These are phyloP conservation scores for Blastobasis lacticolella DNA, from an alignment of 2,888 invertebrate species.

Conservation along the genomic window DNA sequence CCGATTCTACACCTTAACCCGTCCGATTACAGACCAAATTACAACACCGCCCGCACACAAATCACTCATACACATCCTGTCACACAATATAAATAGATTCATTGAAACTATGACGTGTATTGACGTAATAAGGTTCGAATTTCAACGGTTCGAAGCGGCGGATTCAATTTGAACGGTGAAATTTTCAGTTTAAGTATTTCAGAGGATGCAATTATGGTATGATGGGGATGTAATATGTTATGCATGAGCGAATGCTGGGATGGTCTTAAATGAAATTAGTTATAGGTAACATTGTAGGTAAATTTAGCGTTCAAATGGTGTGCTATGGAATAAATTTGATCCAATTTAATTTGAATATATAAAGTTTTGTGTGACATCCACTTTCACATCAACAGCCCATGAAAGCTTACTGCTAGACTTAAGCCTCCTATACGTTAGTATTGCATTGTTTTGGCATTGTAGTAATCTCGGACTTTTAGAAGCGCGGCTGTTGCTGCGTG, in stretches of 20 bases:
- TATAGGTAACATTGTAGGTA: no score
- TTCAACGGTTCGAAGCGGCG: background rate
- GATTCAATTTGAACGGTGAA: conserved; percentile 5
- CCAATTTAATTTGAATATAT: no score
- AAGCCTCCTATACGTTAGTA: no score
- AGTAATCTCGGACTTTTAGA: no score
- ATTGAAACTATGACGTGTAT: conserved; percentile 9
- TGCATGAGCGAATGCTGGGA: background rate
- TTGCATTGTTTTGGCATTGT: no score
- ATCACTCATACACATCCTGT: conserved; percentile 48
- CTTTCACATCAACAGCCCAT: no score
- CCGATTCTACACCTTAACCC: conserved; percentile 35
- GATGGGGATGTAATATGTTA: background rate
- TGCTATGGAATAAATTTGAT: no score
- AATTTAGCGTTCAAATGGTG: no score
- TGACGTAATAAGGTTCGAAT: conserved; percentile 2
- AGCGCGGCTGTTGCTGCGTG: no score
- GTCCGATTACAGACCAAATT: conserved; percentile 30
- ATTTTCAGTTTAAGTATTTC: conserved; percentile 4
- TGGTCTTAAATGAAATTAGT: background rate
- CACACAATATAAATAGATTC: conserved; percentile 36
- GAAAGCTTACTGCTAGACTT: no score
- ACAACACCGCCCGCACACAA: conserved; percentile 25
- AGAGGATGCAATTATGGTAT: conserved; percentile 6
- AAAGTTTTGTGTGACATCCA: no score